phyloP scores from a whole-genome alignment of 2,113 vertebrate genomes.

The Australoheros scitulus region DNA sequence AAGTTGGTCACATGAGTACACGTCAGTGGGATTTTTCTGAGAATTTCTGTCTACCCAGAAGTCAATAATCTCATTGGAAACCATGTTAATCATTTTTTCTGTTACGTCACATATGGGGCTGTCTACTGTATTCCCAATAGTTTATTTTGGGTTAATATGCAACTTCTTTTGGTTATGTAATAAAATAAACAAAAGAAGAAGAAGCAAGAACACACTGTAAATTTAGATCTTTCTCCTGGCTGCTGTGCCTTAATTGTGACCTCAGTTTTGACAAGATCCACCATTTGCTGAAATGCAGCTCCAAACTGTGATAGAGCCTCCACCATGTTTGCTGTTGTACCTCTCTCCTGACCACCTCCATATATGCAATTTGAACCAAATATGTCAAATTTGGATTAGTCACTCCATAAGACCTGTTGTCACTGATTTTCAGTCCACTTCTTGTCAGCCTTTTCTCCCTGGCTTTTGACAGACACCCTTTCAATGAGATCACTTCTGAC shows the following conservation, averaged over 20 bases:
- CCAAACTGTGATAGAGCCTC: no score
- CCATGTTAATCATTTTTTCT: neutral
- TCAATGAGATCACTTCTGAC: neutral
- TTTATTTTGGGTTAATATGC: neutral
- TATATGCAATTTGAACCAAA: neutral
- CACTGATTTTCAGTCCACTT: neutral
- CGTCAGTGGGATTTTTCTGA: neutral
- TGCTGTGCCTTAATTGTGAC: neutral
- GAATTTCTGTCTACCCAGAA: neutral
- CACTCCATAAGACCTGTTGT: neutral
- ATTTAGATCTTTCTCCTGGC: neutral
- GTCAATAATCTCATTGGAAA: neutral
- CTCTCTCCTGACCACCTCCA: neutral
- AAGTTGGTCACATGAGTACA: conserved; percentile 18
- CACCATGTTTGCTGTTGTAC: neutral
- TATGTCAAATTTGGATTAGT: neutral
- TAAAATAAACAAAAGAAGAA: neutral
- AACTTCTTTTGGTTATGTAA: neutral
- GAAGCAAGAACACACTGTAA: neutral
- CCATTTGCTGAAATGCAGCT: neutral
- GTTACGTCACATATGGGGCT: neutral
- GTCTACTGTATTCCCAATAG: neutral
- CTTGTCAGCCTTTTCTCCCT: neutral
- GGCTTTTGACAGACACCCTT: neutral
- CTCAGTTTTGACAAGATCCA: neutral